Evolutionary conservation across 2,113 vertebrate species (phyloP).

Genomic region (Rhinogobius similis): DNA sequence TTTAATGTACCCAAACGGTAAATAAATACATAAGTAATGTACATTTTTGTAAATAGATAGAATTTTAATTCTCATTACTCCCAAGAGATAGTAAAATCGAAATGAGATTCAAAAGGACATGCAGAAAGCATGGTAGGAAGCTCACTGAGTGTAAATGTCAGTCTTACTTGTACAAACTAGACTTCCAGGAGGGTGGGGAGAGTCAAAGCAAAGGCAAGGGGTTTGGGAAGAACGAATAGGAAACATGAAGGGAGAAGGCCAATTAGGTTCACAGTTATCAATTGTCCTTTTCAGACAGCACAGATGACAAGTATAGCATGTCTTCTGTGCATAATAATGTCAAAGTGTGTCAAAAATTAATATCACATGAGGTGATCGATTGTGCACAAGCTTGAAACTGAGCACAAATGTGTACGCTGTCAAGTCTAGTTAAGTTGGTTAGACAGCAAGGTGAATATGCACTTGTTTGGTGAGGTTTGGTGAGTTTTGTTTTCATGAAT

Average conservation of each 20-base stretch:
- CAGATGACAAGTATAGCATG: background rate
- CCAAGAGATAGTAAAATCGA: constrained; percentile 41
- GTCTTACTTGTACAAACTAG: constrained; percentile 95
- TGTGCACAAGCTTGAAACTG: background rate
- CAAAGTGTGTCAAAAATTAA: background rate
- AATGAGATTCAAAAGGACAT: constrained; percentile 57
- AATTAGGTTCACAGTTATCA: constrained; percentile 72
- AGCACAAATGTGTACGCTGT: background rate
- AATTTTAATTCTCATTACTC: constrained; percentile 43
- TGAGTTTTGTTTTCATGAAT: background rate
- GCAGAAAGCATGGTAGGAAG: constrained; percentile 59
- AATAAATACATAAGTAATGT: constrained; percentile 12
- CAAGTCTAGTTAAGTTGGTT: background rate
- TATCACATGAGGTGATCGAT: no score
- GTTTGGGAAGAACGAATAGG: constrained; percentile 68
- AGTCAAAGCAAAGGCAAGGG: constrained; percentile 77
- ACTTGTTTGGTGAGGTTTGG: background rate
- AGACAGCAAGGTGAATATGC: background rate
- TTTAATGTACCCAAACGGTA: background rate
- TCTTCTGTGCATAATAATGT: background rate
- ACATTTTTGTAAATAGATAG: constrained; percentile 28
- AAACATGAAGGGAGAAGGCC: constrained; percentile 79
- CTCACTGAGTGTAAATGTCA: constrained; percentile 58
- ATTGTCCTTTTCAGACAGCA: background rate
- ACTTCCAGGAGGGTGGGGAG: constrained; percentile 82